Evolutionary conservation across 2,797 vertebrate genomes (phyloP).

Genomic region (Euphonia xanthogaster): DNA sequence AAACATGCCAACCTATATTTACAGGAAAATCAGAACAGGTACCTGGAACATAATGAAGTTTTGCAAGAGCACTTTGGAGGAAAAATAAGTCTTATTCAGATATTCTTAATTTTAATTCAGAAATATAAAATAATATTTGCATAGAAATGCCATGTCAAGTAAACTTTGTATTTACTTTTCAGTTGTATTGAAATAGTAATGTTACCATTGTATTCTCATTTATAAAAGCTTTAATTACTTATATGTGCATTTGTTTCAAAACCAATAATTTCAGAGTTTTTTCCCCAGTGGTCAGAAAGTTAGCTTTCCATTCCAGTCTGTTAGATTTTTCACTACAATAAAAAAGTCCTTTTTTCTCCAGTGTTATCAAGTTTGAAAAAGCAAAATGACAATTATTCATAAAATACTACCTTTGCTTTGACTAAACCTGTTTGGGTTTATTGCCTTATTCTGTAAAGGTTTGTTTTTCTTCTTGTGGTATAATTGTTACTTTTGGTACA

Average conservation of each 20-base stretch:
- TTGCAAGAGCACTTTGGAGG: background rate
- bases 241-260: background rate
- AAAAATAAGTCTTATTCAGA: background rate
- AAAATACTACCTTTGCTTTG: background rate
- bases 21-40: background rate
- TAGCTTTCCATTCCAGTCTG: background rate
- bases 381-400: background rate
- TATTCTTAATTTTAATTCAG: background rate
- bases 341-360: background rate
- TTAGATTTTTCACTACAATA: background rate
- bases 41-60: background rate
- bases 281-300: background rate
- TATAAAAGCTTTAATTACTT: background rate
- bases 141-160: background rate
- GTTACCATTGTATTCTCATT: background rate
- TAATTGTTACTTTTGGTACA: constrained; percentile 8
- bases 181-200: background rate
- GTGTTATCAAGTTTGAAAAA: background rate
- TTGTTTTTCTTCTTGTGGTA: background rate
- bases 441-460: background rate
- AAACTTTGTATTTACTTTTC: background rate
- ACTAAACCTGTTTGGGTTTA: background rate
- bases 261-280: background rate
- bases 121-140: background rate
- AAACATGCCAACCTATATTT: background rate